Evolutionary conservation across 2,797 vertebrate species (phyloP), one percentile per base, ranked within the genome.

Genomic region (Brachymystax lenok): DNA sequence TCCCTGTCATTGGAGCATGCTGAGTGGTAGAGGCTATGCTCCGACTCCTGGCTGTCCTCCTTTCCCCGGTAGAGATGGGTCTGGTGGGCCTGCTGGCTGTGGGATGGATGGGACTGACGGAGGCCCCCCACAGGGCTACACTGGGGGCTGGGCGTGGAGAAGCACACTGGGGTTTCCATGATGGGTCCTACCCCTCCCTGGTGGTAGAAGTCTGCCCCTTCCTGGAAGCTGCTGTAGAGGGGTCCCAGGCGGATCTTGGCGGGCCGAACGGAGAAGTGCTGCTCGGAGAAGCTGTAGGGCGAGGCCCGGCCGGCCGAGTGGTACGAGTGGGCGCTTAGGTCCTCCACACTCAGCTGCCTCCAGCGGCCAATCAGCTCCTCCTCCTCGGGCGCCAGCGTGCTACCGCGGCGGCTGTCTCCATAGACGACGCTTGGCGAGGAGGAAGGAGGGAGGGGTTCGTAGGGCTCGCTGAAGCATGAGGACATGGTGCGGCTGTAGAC

Each of bases 161-260:
- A 92, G 74, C 94, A 95, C 84, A 92, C 92, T 74, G 94, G 90
- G 86, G 59, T 21, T 24, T 96, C 95, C 1, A 92, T 88, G 73
- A 93, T 90, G 21, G 67, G 54, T 84, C 83, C 0, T 74, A 90
- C 90, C 90, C 92, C 71, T 54, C 87, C 0, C 16, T 96, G 96
- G 12, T 89, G 90, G 89, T 96, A 97, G 74, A 95, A 94, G 79
- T 98, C 97, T 0, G 95, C 96, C 3, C 96, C 97, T 84, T 98
- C 98, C 1, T 97, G 97, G 93, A 98, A 97, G 90, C 97, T 98
- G 80, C 97, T 98, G 69, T 98, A 99, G 56, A 98, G 94, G 0
- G 97, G 97, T 71, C 97, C 97, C 5, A 96, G 92, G 2, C 95
- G 92, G 82, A 95, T 96, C 86, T 96, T 95, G 19, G 96, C 91